Conservation (phyloP, 2,113 vertebrate species). For the Cromileptes altivelis region DNA sequence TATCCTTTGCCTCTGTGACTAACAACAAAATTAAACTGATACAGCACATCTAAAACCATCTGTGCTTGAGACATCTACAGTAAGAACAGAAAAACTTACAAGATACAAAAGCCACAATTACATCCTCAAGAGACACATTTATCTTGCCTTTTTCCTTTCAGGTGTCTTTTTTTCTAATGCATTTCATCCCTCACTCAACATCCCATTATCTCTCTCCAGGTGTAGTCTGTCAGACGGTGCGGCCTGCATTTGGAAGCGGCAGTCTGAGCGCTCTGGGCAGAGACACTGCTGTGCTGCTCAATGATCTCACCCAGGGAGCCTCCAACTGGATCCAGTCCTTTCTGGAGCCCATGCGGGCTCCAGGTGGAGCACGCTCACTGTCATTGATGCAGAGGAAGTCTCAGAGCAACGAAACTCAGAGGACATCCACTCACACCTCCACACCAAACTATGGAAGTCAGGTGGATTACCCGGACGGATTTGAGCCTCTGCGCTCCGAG, state of each 20-base stretch:
- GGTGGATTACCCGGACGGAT: conserved; percentile 85
- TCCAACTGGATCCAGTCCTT: conserved; percentile 89
- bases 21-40: background rate
- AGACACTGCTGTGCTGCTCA: conserved; percentile 86
- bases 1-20: background rate
- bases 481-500: conserved; percentile 86
- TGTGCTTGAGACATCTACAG: background rate
- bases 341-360: conserved; percentile 70
- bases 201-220: conserved; percentile 72
- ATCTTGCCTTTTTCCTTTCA: background rate
- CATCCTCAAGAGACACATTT: background rate
- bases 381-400: background rate
- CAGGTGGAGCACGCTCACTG: background rate
- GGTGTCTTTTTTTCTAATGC: background rate
- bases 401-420: background rate
- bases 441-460: rapidly evolving
- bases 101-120: background rate
- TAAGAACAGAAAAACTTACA: background rate
- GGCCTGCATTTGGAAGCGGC: conserved; percentile 45
- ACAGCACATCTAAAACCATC: background rate
- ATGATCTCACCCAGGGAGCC: conserved; percentile 86
- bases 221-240: conserved; percentile 66
- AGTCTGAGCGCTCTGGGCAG: conserved; percentile 83
- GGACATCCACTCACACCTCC: background rate
- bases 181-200: too few species aligned